phyloP scores from a whole-genome alignment of 2,888 invertebrate species.

The Thelaira solivaga region DNA sequence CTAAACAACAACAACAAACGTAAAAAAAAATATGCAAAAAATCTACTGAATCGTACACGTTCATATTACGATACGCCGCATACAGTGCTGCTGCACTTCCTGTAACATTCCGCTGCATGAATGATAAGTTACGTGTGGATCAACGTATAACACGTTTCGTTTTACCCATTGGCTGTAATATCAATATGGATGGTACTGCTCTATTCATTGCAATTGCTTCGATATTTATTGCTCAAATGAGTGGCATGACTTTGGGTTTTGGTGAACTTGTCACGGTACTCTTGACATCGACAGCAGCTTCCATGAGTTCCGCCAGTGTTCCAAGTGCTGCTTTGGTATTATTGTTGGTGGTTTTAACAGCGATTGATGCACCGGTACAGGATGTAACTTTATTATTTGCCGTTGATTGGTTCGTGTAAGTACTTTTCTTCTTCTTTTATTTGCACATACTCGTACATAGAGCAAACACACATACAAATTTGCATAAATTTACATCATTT shows the following conservation, averaged over 20 bases:
- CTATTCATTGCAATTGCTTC: slow-evolving; percentile 92
- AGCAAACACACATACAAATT: too few species aligned
- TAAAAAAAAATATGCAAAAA: neutral
- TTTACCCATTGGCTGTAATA: slow-evolving; percentile 92
- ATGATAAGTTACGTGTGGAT: slow-evolving; percentile 88
- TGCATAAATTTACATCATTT: too few species aligned
- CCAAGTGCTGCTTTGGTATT: slow-evolving; percentile 91
- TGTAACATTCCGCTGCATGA: slow-evolving; percentile 90
- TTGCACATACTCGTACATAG: too few species aligned
- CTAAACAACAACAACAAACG: slow-evolving; percentile 25
- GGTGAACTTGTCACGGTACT: slow-evolving; percentile 92
- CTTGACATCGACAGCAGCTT: slow-evolving; percentile 89
- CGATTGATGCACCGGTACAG: slow-evolving; percentile 88
- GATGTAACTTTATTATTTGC: slow-evolving; percentile 90
- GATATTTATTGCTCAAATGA: slow-evolving; percentile 91
- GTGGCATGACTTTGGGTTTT: slow-evolving; percentile 86
- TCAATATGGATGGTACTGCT: slow-evolving; percentile 95
- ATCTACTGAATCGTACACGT: slow-evolving; percentile 4
- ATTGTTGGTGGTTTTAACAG: slow-evolving; percentile 87
- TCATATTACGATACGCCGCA: too few species aligned
- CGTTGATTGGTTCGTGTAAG: slow-evolving; percentile 94
- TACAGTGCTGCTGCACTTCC: slow-evolving; percentile 91
- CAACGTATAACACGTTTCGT: slow-evolving; percentile 91
- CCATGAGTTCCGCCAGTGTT: slow-evolving; percentile 92
- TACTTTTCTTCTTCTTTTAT: too few species aligned